Evolutionary conservation across 2,888 invertebrate genomes (phyloP), one percentile per base, ranked within the genome.

Genomic region (Palloptera scutellata): DNA sequence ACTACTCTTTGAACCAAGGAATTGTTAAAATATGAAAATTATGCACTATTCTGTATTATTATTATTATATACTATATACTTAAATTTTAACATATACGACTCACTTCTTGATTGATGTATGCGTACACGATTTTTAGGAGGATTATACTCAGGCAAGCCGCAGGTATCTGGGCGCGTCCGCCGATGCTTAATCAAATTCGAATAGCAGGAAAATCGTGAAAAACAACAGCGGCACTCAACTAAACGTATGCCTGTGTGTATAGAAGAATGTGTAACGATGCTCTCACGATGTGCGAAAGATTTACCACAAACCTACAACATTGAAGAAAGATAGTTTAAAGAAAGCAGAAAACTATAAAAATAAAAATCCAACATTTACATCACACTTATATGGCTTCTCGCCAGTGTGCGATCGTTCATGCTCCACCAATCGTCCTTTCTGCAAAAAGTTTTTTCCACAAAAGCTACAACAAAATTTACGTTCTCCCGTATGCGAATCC

Each of bases 181-280:
- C 43, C 85, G 80, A 75, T 87, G 87, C 73, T 87, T 87, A 17
- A 84, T 79, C 19, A 87, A 76, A 79, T 86, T 87, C 4, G 87
- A 86, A 54, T 84, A 78, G 70, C 87, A 87, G 1, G 86, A 86
- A 75, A 87, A 87, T 40, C 86, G 79, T 51, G 82, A 81, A 1
- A 83, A 81, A 73, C 87, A 87, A n/a, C 83, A 82, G 68, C 83
- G 81, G 71, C 87, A 87, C 57, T 77, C 79, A 15, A 82, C 79
- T 43, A 79, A 71, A 17, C 81, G 73, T 3, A 85, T 79, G 17
- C 85, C 86, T 0, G 85, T 84, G 67, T 87, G 87, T 52, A 86
- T 72, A 19, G 86, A 85, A 62, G 83, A 85, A 75, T 87, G 87
- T 1, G 86, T 86, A 1, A 86, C 81, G 55, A 86, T 79, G 74